These are phyloP conservation scores for Catalaphyllia jardinei DNA, from an alignment of 64 coral and sea anemone genomes.

Conservation along the genomic window DNA sequence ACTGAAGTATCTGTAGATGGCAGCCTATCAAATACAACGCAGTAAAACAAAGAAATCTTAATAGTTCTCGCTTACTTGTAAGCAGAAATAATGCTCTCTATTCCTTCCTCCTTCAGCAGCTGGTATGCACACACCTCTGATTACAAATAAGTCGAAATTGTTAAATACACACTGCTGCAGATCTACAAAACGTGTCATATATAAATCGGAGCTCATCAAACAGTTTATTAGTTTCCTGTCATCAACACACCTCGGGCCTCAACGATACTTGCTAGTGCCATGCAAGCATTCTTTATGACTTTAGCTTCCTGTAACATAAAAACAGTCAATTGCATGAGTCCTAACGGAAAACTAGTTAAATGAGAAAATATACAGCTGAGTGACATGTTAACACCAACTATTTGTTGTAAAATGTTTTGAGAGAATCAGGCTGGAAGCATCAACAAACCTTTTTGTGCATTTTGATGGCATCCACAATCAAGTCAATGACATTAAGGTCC, in stretches of 20 bases:
- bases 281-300: conserved; percentile 97
- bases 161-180: background rate
- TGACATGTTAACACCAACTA: too few species aligned
- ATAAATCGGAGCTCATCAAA: background rate
- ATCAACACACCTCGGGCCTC: conserved; percentile 85
- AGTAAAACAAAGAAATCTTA: too few species aligned
- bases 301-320: conserved; percentile 69
- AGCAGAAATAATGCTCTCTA: conserved; percentile 64
- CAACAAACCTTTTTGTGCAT: conserved; percentile 88
- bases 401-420: background rate
- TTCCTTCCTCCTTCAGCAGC: conserved; percentile 75
- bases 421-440: background rate
- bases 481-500: conserved; percentile 78
- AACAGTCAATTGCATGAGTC: background rate
- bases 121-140: conserved; percentile 91
- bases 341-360: background rate
- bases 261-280: conserved; percentile 95
- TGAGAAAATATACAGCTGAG: background rate
- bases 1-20: too few species aligned
- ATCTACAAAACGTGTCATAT: background rate
- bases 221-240: too few species aligned
- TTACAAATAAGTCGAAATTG: background rate
- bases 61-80: conserved; percentile 71
- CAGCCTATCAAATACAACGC: too few species aligned
- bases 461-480: conserved; percentile 72